Conservation (phyloP, 2,113 vertebrate species). For the Pluvialis apricaria region DNA sequence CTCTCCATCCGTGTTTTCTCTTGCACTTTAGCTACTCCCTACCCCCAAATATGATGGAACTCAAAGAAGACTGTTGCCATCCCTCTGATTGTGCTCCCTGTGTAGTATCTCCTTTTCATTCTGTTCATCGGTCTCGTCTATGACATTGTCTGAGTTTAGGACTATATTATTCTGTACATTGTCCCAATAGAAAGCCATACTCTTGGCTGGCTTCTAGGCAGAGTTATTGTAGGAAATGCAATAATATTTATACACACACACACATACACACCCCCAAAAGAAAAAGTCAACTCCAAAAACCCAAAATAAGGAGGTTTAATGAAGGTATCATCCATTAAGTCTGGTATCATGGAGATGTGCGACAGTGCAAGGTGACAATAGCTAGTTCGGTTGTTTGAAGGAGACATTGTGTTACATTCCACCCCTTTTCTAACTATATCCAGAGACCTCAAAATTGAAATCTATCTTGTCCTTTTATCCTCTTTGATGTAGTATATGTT, state of each 20-base stretch:
- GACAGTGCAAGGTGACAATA: not conserved
- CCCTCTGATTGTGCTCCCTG: not conserved
- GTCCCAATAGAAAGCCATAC: not conserved
- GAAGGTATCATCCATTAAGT: not conserved
- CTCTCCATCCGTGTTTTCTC: not conserved
- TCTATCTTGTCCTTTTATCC: not conserved
- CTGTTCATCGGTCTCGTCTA: not conserved
- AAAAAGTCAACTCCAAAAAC: not conserved
- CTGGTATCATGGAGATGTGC: not conserved
- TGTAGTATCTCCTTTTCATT: not conserved
- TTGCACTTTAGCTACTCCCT: not conserved
- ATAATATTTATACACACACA: not conserved
- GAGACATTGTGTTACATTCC: not conserved
- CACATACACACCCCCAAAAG: rapidly evolving
- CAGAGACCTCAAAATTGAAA: not conserved
- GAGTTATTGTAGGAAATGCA: not conserved
- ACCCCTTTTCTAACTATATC: not conserved
- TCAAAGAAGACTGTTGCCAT: not conserved
- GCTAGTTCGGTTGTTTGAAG: not conserved
- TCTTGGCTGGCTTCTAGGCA: not conserved
- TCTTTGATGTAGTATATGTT: not conserved
- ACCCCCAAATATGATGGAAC: not conserved
- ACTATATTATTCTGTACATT: not conserved
- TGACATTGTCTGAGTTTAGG: not conserved
- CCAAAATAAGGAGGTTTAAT: not conserved